These are phyloP conservation scores for Oxycera nigricornis DNA, from an alignment of 2,888 invertebrate genomes.

Conservation along the genomic window DNA sequence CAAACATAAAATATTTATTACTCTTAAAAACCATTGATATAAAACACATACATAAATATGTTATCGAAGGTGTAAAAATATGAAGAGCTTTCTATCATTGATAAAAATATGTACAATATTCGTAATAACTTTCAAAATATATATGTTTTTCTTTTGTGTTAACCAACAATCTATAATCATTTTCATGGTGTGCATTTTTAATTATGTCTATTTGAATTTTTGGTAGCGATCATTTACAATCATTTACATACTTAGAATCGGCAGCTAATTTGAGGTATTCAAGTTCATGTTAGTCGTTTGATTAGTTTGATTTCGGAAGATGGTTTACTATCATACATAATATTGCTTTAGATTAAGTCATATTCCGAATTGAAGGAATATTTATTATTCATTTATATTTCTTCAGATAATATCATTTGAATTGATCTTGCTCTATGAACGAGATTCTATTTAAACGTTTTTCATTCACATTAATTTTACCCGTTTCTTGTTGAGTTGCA, in stretches of 20 bases:
- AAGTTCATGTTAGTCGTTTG: neutral
- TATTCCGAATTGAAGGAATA: neutral
- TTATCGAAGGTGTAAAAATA: slow-evolving; percentile 11
- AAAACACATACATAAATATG: neutral
- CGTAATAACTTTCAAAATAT: neutral
- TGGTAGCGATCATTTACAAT: neutral
- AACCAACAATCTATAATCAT: neutral
- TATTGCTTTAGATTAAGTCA: too few relatives aligned
- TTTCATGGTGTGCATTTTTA: too few relatives aligned
- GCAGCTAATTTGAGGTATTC: slow-evolving; percentile 24
- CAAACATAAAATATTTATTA: neutral
- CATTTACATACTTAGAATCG: neutral
- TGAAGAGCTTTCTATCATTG: neutral
- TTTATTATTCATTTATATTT: neutral
- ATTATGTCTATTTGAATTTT: too few relatives aligned
- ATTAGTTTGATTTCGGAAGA: neutral
- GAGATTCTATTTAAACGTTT: too few relatives aligned
- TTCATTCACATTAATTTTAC: too few relatives aligned
- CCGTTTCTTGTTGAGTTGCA: too few relatives aligned
- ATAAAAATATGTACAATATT: neutral
- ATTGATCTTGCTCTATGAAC: too few relatives aligned
- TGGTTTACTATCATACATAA: too few relatives aligned
- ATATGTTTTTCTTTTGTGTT: neutral
- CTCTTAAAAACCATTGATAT: neutral
- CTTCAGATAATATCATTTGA: neutral